Evolutionary conservation across 2,888 invertebrate genomes (phyloP), one percentile per base, ranked within the genome.

Genomic region (Deilephila porcellus): DNA sequence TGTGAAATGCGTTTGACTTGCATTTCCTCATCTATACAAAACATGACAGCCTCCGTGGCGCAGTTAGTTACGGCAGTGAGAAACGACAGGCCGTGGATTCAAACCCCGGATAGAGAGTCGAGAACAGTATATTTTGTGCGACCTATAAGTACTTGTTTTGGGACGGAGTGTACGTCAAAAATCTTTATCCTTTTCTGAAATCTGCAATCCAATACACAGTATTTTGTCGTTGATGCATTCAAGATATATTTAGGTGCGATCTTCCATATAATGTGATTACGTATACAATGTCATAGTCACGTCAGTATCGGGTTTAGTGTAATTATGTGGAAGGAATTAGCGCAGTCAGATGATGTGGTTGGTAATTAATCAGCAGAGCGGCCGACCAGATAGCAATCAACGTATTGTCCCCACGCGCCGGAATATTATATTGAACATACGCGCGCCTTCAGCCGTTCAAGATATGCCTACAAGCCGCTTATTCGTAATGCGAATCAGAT

Each of bases 271-370:
- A 25, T 25, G 25, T 19, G 56, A 56, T 56, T n/a, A 64, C n/a
- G n/a, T n/a, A n/a, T n/a, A n/a, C 52, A 67, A 25, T 25, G 17
- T 5, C 20, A 11, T 20, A 45, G 37, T 37, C 45, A 52, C 52
- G 45, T 67, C n/a, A 6, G 52, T 4, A 52, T 67, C 67, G 52
- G 45, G 52, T 25, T 52, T 25, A 67, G 67, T 52, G 67, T 52
- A 67, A 67, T 67, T 67, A 67, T 45, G 25, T 52, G 67, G 45
- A 67, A 34, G 63, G 34, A 63, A 67, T 67, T 67, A 67, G 20
- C 25, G 45, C 67, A 52, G 52, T 52, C 67, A 63, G 63, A 37
- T 52, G 45, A 64, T 20, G 37, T 20, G 67, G 25, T 45, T 17
- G 67, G 52, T 67, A 45, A 67, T 67, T 67, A 67, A 67, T 67